Evolutionary conservation across 2,888 invertebrate genomes (phyloP), one percentile per base, ranked within the genome.

Genomic region (Oithona nana): DNA sequence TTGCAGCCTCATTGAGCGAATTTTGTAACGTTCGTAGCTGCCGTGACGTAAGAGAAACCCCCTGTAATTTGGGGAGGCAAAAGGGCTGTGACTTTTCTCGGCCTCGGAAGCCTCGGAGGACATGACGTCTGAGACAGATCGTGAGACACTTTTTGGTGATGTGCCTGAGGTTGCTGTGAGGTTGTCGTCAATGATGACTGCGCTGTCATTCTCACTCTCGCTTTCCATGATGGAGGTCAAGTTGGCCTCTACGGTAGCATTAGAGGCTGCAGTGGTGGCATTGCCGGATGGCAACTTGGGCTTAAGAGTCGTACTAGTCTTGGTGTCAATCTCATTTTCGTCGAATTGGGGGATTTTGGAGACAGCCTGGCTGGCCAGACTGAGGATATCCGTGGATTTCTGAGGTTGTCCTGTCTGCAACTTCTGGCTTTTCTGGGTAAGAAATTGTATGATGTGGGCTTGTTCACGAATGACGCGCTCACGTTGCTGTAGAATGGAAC

Each of bases 301-400:
- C 16, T 54, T 16, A 22, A 49, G n/a, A 22, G 50, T n/a, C 11
- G 50, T 20, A 3, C n/a, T 22, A 3, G 50, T 49, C 20, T n/a
- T 20, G 50, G 22, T 49, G 24, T 16, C 54, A 20, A 16, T 13
- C 54, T 24, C 26, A 26, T 20, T 54, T 16, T 54, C 26, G 2
- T 20, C 20, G 2, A 54, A 16, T 26, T 54, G 54, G 26, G 66
- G 63, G 54, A 67, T 66, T 59, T 67, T 66, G 39, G 65, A 63
- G 22, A 67, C 51, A 26, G 66, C 66, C 58, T 67, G 66, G 55
- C 66, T 66, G 8, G 66, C 65, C 30, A 67, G 50, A 2, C 50
- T 48, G 13, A 20, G 49, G 22, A 59, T 59, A 26, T 28, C 29
- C 28, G 49, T 48, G 22, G 22, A n/a, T 48, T 59, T 48, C n/a